These are phyloP conservation scores for Hydrochoerus hydrochaeris DNA, from an alignment of 2,113 vertebrate species.

Conservation along the genomic window DNA sequence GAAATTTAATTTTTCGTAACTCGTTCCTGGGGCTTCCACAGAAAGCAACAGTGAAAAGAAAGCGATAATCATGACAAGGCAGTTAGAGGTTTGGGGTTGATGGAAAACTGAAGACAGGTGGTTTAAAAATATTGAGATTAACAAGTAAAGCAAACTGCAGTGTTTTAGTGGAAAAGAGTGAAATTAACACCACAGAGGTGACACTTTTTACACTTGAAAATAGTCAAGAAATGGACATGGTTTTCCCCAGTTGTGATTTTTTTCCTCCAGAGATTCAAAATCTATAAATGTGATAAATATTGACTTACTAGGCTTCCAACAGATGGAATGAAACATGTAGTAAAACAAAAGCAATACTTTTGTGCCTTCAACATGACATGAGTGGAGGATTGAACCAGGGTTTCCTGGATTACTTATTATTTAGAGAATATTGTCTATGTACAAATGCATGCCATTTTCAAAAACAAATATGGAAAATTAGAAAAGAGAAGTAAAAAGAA, in stretches of 20 bases:
- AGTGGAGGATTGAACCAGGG: constrained; percentile 66
- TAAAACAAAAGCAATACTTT: constrained; percentile 69
- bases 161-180: constrained; percentile 64
- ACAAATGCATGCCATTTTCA: constrained; percentile 49
- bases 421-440: constrained; percentile 74
- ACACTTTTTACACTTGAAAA: constrained; percentile 56
- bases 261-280: neutral
- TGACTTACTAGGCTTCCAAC: constrained; percentile 61
- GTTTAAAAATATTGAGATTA: constrained; percentile 36
- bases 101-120: constrained; percentile 74
- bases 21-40: constrained; percentile 87
- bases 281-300: constrained; percentile 73
- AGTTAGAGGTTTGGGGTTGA: constrained; percentile 81
- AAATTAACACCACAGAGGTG: neutral
- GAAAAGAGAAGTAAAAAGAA: neutral
- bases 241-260: constrained; percentile 38
- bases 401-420: too few species aligned
- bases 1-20: constrained; percentile 91
- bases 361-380: constrained; percentile 77
- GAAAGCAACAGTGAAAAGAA: constrained; percentile 82
- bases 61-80: constrained; percentile 84
- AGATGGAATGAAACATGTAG: constrained; percentile 58
- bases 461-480: constrained; percentile 20
- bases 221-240: neutral
- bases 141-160: neutral